Percentiles rank a stretch among this genome's conserved stretches.
Evolutionary conservation across 2,888 invertebrate genomes (phyloP).

Genomic region (Atherix ibis): DNA sequence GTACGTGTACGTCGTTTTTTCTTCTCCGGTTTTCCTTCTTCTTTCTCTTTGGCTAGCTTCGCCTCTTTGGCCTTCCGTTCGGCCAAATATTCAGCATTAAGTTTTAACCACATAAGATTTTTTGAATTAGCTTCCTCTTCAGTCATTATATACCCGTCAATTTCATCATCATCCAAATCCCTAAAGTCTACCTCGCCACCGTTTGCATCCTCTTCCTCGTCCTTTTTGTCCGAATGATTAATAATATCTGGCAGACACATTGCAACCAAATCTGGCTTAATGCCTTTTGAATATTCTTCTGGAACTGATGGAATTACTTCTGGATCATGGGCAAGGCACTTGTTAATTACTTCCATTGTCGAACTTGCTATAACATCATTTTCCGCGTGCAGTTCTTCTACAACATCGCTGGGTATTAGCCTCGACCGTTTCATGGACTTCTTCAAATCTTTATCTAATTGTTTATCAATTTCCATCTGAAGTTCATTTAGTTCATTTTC

Average conservation of each 20-base stretch:
- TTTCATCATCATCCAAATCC: constrained; percentile 76
- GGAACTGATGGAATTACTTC: constrained; percentile 12
- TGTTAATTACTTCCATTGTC: constrained; percentile 33
- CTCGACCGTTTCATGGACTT: constrained; percentile 20
- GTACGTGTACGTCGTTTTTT: constrained; percentile 53
- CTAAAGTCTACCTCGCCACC: constrained; percentile 48
- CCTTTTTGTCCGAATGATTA: constrained; percentile 21
- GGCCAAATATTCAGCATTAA: constrained; percentile 74
- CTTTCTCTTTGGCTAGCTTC: constrained; percentile 58
- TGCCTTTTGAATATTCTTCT: constrained; percentile 15
- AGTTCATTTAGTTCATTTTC: constrained; percentile 58
- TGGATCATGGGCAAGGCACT: constrained; percentile 25
- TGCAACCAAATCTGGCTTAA: constrained; percentile 58
- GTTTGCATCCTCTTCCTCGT: constrained; percentile 24
- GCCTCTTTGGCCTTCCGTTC: constrained; percentile 79
- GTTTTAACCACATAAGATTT: constrained; percentile 68
- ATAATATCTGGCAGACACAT: constrained; percentile 52
- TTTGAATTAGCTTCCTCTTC: constrained; percentile 70
- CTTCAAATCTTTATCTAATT: constrained; percentile 51
- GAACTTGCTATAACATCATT: constrained; percentile 34
- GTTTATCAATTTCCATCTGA: constrained; percentile 74
- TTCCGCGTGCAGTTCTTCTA: constrained; percentile 28
- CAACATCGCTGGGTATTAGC: constrained; percentile 14
- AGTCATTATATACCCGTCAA: constrained; percentile 70
- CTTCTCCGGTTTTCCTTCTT: constrained; percentile 75